Conservation (phyloP, 2,113 vertebrate species). For the Neolamprologus sp. region DNA sequence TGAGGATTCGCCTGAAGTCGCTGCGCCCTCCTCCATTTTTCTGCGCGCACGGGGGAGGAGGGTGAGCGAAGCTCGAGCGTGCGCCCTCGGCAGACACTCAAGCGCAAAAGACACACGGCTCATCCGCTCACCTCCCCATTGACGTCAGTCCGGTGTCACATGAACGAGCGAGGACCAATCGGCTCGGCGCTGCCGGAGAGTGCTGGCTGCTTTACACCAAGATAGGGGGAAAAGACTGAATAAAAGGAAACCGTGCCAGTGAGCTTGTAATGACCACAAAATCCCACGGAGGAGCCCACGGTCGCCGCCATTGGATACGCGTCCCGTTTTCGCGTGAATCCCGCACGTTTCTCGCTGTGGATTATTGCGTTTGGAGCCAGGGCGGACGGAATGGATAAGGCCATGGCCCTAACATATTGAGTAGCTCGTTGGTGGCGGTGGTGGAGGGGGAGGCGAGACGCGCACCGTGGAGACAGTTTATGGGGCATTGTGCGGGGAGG, state of each 20-base stretch:
- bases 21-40: constrained; percentile 11
- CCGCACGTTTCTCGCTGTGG: constrained; percentile 13
- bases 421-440: constrained; percentile 34
- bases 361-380: constrained; percentile 34
- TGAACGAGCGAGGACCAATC: constrained; percentile 72
- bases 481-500: constrained; percentile 40
- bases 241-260: constrained; percentile 58
- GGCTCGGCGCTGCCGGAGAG: constrained; percentile 50
- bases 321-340: background rate
- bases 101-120: constrained; percentile 65
- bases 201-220: constrained; percentile 58
- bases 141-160: constrained; percentile 77
- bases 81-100: constrained; percentile 52
- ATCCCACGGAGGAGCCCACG: constrained; percentile 1
- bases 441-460: constrained; percentile 18
- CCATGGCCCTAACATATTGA: constrained; percentile 70
- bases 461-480: constrained; percentile 53
- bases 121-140: constrained; percentile 80
- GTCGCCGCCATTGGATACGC: constrained; percentile 18
- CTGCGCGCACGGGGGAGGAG: background rate
- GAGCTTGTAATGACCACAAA: constrained; percentile 35
- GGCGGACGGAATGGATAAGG: constrained; percentile 58
- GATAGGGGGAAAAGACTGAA: constrained; percentile 47
- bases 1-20: background rate
- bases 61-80: background rate